Base-by-base conservation (phyloP, 2,888 invertebrate species). In the Dynastes grantii region DNA sequence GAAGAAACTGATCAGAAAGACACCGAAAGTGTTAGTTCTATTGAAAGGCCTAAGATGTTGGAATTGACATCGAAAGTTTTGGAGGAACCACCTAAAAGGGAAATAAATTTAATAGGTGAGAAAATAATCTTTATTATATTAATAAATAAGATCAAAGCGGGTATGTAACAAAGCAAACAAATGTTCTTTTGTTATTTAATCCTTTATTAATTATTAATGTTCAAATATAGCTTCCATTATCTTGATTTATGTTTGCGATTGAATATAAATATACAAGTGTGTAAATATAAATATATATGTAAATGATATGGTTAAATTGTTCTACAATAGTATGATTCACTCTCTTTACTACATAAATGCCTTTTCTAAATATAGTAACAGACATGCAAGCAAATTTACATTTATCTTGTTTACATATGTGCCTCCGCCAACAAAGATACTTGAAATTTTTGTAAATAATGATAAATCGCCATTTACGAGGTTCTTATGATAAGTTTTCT, bases 31-130 rank as follows among this genome's bases (percentile, higher is more conserved):
- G 65, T 70, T 53, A 76, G 51, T 76, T 68, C 65, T 27, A 29
- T 79, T 9, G 77, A 77, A 45, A 68, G 81, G 53, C 81, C 81
- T 22, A 78, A 37, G 32, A 76, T 76, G 61, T 37, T 81, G 13
- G 81, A 80, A 37, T 58, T 81, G 22, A 37, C 29, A 16, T 55
- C 53, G 4, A 65, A 9, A 40, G 51, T n/a, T 4, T 37, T 58
- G n/a, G 75, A 75, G 9, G 64, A 76, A 58, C 68, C 71, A 2
- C 45, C 64, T 5, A 79, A 77, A 29, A 81, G 85, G 55, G 84
- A 86, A 81, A 87, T 87, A 29, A 82, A 85, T 82, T 81, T 87
- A 68, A 85, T 80, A 82, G 80, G 78, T 79, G 49, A 78, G 79
- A 6, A 37, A 37, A 37, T 37, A 37, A 2, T 0, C 32, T 37